Evolutionary conservation across 1,140 invertebrate species (phyloP), one percentile per base, ranked within the genome.

Genomic region (Nomia melanderi): DNA sequence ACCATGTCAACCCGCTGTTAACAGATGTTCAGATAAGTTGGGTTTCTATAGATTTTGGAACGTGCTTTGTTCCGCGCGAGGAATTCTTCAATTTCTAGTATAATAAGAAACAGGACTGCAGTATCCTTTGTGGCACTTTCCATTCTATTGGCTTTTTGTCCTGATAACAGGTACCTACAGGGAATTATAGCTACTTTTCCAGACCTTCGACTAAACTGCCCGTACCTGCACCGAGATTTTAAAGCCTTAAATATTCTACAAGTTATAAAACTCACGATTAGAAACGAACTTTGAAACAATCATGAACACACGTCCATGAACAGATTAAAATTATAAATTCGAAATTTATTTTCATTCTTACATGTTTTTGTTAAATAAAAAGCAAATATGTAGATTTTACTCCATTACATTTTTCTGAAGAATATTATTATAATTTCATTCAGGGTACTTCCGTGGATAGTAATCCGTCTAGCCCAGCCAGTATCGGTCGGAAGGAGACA

Each of bases 391-490:
- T n/a, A n/a, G n/a, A n/a, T n/a, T n/a, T n/a, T n/a, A n/a, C n/a
- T n/a, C n/a, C n/a, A n/a, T n/a, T n/a, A n/a, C n/a, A n/a, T n/a
- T n/a, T n/a, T n/a, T n/a, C n/a, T n/a, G n/a, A n/a, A n/a, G n/a
- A n/a, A n/a, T n/a, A n/a, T n/a, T n/a, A n/a, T n/a, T n/a, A n/a
- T n/a, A 25, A 47, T 33, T 71, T 8, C 54, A 27, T 62, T 50
- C 23, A 92, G 91, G 89, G 87, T 86, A 87, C 89, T 66, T 92
- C 90, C 2, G 87, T 92, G 86, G 91, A 92, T 83, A 92, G 92
- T 81, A 92, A 92, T 86, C 91, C 92, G n/a, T 91, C 92, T 54
- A 92, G 91, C 84, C 92, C 92, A 20, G 91, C 89, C 23, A 92
- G 91, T 71, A 77, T 90, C 17, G 90, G 91, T 39, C 86, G 89